Evolutionary conservation across 2,797 vertebrate species (phyloP).

Genomic region (Acanthopagrus latus): DNA sequence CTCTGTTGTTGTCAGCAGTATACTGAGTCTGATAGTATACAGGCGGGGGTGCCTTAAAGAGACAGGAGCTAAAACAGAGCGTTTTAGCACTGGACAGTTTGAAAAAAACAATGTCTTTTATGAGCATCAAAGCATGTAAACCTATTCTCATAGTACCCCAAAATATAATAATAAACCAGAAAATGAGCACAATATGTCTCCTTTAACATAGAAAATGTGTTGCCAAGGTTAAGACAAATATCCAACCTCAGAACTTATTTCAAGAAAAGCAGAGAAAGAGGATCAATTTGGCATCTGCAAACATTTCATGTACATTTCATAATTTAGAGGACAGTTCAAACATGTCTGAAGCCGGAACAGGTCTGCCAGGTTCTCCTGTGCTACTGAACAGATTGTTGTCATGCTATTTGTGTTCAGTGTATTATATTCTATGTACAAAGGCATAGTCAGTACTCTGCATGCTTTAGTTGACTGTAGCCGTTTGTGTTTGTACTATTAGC

Average conservation of each 20-base stretch:
- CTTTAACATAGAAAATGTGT: no score
- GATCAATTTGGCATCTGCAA: background rate
- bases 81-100: no score
- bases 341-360: background rate
- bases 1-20: no score
- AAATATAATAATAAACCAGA: no score
- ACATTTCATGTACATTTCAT: background rate
- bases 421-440: slow-evolving; percentile 20
- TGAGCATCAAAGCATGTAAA: no score
- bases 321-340: background rate
- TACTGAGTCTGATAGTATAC: no score
- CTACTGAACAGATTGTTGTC: slow-evolving; percentile 65
- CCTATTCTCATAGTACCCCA: no score
- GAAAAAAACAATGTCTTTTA: no score
- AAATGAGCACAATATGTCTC: background rate
- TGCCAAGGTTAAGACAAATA: background rate
- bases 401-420: slow-evolving; percentile 58
- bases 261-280: background rate
- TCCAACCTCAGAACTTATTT: background rate
- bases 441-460: slow-evolving; percentile 31
- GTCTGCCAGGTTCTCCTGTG: slow-evolving; percentile 42
- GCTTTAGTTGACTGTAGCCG: slow-evolving; percentile 38
- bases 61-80: no score
- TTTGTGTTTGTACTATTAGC: slow-evolving; percentile 57
- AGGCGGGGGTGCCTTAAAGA: no score